Percentiles rank a stretch among this genome's conserved stretches.
Conservation (phyloP, 2,113 vertebrate genomes). For the Misgurnus anguillicaudatus region DNA sequence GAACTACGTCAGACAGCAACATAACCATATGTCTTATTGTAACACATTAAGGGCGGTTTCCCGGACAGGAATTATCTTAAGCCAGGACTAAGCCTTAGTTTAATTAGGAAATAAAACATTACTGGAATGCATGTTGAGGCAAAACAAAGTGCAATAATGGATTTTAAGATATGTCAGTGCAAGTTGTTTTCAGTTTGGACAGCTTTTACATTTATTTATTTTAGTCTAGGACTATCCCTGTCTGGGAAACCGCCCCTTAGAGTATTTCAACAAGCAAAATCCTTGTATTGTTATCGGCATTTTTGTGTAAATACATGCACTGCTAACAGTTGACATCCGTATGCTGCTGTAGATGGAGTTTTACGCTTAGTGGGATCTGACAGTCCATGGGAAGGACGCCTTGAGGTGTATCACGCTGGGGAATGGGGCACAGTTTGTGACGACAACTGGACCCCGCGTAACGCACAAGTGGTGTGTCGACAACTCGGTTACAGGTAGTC, state of each 20-base stretch:
- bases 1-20: neutral
- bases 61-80: too few species aligned
- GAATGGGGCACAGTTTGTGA: slow-evolving; percentile 76
- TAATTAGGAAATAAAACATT: too few species aligned
- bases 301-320: neutral
- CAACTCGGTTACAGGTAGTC: slow-evolving; percentile 74
- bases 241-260: too few species aligned
- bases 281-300: neutral
- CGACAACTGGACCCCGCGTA: slow-evolving; percentile 67
- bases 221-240: too few species aligned
- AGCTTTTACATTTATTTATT: too few species aligned
- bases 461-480: slow-evolving; percentile 72
- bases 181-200: too few species aligned
- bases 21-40: neutral
- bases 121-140: too few species aligned
- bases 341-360: slow-evolving; percentile 64
- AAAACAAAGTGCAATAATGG: too few species aligned
- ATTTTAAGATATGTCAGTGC: too few species aligned
- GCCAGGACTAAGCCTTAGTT: too few species aligned
- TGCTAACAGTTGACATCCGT: neutral
- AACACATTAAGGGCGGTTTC: neutral
- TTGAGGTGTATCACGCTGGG: slow-evolving; percentile 70
- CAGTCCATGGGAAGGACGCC: slow-evolving; percentile 63
- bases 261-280: neutral
- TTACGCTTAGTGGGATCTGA: slow-evolving; percentile 68